A percentile compares a stretch with the other conserved stretches of the same genome.
Evolutionary conservation across 2,888 invertebrate genomes (phyloP).

Genomic region (Drosophila nr. medialis): DNA sequence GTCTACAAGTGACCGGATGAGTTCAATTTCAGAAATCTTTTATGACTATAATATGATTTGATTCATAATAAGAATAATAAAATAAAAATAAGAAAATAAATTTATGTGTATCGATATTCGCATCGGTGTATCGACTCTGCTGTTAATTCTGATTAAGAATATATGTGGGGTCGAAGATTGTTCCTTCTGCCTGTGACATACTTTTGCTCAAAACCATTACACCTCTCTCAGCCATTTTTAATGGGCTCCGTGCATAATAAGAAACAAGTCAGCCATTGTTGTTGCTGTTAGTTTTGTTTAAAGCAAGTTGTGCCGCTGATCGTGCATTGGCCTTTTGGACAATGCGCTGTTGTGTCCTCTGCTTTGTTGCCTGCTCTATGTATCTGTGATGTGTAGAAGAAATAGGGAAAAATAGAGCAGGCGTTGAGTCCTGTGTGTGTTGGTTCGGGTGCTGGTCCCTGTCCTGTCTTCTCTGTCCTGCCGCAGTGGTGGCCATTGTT

Average conservation of each 20-base stretch:
- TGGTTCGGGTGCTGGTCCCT: constrained; percentile 13
- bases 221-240: neutral
- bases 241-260: neutral
- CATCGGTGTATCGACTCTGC: neutral
- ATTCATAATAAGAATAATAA: neutral
- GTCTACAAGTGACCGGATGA: neutral
- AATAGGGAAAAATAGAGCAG: constrained; percentile 51
- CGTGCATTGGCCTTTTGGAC: constrained; percentile 64
- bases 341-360: constrained; percentile 25
- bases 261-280: constrained; percentile 1
- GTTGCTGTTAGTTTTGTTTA: constrained; percentile 27
- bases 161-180: neutral
- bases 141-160: neutral
- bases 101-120: neutral
- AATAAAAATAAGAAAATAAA: neutral
- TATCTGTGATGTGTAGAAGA: constrained; percentile 1
- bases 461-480: constrained; percentile 27
- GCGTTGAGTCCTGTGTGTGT: constrained; percentile 33
- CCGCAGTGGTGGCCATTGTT: constrained; percentile 58
- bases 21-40: neutral
- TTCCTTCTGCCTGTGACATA: neutral
- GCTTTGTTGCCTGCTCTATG: constrained; percentile 29
- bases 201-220: neutral
- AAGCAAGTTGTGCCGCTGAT: constrained; percentile 54
- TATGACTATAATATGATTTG: neutral